phyloP scores from a whole-genome alignment of 1,140 invertebrate genomes.

The Drosophila jambulina region DNA sequence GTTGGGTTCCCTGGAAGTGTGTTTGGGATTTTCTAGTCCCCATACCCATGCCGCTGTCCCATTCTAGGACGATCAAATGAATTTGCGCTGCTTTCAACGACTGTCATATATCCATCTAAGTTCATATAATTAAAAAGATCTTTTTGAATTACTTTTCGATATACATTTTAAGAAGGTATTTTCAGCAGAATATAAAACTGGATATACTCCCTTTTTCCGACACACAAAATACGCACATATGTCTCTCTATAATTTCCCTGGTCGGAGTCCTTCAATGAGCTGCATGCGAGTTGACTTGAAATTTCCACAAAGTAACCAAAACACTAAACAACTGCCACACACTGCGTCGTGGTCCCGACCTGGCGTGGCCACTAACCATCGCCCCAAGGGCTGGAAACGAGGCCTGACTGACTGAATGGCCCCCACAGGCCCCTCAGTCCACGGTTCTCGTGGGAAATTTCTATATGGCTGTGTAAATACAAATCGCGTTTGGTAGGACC shows the following conservation, averaged over 20 bases:
- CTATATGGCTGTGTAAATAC: conserved; percentile 60
- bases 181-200: background rate
- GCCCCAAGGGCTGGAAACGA: conserved; percentile 62
- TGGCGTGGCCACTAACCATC: conserved; percentile 22
- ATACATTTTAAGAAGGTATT: background rate
- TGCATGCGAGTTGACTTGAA: conserved; percentile 68
- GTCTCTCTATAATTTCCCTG: conserved; percentile 13
- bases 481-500: conserved; percentile 60
- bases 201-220: background rate
- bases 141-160: background rate
- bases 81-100: background rate
- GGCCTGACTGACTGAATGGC: conserved; percentile 49
- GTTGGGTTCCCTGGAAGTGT: conserved; percentile 77
- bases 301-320: conserved; percentile 72
- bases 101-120: conserved; percentile 15
- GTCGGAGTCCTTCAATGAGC: conserved; percentile 44
- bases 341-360: conserved; percentile 21
- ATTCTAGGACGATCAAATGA: conserved; percentile 18
- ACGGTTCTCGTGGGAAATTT: conserved; percentile 65
- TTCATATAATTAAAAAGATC: background rate
- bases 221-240: conserved; percentile 6
- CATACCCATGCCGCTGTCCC: background rate
- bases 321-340: conserved; percentile 48
- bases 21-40: conserved; percentile 44
- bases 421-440: conserved; percentile 16